These are phyloP conservation scores for Piprites chloris DNA, from an alignment of 2,113 vertebrate genomes.

Conservation along the genomic window DNA sequence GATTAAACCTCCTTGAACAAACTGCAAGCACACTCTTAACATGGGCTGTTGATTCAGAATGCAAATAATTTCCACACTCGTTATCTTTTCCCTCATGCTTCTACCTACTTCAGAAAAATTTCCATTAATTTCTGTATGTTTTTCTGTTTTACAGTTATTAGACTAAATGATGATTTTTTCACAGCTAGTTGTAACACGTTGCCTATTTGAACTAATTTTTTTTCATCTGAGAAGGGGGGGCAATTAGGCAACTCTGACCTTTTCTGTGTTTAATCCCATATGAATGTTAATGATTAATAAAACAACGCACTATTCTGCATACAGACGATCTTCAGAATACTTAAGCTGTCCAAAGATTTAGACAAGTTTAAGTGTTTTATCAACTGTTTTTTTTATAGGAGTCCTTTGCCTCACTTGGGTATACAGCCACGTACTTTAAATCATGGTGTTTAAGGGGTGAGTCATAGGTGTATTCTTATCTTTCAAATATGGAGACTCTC, in stretches of 20 bases:
- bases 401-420: constrained; percentile 25
- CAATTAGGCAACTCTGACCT: background rate
- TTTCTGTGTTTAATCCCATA: background rate
- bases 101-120: constrained; percentile 1
- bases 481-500: constrained; percentile 45
- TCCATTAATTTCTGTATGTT: background rate
- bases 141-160: background rate
- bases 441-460: background rate
- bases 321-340: background rate
- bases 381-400: background rate
- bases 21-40: constrained; percentile 59
- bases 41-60: constrained; percentile 59
- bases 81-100: background rate
- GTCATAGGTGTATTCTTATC: constrained; percentile 56
- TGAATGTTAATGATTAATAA: background rate
- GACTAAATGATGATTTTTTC: background rate
- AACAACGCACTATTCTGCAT: background rate
- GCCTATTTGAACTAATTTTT: background rate
- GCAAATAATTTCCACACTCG: background rate
- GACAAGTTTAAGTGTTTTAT: background rate
- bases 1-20: constrained; percentile 60
- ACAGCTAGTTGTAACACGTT: background rate
- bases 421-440: background rate
- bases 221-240: background rate
- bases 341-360: background rate